A percentile compares a stretch with the other conserved stretches of the same genome.
phyloP scores from a whole-genome alignment of 2,797 vertebrate species.

The Leuciscus waleckii region DNA sequence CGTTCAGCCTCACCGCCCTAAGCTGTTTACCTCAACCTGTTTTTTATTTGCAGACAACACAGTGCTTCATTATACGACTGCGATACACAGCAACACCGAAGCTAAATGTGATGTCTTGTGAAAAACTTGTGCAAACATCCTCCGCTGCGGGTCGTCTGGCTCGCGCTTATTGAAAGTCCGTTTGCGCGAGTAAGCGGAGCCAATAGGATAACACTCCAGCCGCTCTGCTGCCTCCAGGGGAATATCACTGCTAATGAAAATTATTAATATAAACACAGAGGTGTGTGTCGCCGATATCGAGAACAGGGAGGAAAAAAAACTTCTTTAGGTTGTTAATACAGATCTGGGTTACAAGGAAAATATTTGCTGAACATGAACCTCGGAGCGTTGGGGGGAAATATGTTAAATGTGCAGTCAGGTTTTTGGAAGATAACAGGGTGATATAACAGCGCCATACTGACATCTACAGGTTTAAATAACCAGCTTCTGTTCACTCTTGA shows the following conservation, averaged over 20 bases:
- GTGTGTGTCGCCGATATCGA: conserved; percentile 62
- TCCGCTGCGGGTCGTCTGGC: conserved; percentile 54
- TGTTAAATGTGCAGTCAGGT: conserved; percentile 75
- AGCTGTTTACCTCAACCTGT: conserved; percentile 55
- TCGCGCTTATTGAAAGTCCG: conserved; percentile 51
- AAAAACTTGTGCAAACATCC: conserved; percentile 62
- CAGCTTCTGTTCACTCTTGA: conserved; percentile 57
- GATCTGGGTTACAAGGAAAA: conserved; percentile 81
- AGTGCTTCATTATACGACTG: conserved; percentile 56
- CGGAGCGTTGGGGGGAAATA: conserved; percentile 72
- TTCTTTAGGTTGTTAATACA: conserved; percentile 74
- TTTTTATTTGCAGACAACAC: conserved; percentile 62
- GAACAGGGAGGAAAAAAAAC: conserved; percentile 67
- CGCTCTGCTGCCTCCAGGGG: conserved; percentile 59
- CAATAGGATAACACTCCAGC: conserved; percentile 52
- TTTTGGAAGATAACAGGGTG: conserved; percentile 68
- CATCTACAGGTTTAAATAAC: conserved; percentile 79
- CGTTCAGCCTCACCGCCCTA: conserved; percentile 40
- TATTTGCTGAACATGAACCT: conserved; percentile 81
- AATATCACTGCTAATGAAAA: conserved; percentile 66
- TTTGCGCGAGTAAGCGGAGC: conserved; percentile 58
- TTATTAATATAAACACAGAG: conserved; percentile 64
- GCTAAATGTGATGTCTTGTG: conserved; percentile 52
- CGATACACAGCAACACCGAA: conserved; percentile 46
- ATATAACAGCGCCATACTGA: conserved; percentile 77